Evolutionary conservation across 1,140 invertebrate genomes (phyloP), one percentile per base, ranked within the genome.

Genomic region (Eupeodes corollae): DNA sequence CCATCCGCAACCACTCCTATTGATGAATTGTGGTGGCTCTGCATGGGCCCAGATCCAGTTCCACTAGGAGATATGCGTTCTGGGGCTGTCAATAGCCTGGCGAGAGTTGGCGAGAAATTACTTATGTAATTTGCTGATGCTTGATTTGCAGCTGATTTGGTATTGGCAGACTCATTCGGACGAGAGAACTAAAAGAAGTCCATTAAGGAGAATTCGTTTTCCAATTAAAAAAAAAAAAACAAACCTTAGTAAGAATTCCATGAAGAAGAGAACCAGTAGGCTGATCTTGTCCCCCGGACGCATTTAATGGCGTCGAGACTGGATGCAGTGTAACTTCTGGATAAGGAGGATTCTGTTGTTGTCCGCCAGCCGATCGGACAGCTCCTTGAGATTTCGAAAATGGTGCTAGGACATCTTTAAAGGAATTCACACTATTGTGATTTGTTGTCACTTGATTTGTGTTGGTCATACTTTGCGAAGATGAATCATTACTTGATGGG

Each of bases 311-410:
- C 3, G 60, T 58, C 6, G 61, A 54, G 44, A 86, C 83, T 2
- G 84, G 83, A 60, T 85, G 78, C 11, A 86, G 69, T 2, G 83
- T 85, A 21, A 86, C 84, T 61, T 86, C 83, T 1, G 83, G 83
- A 69, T 84, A 86, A 41, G 82, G 81, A 33, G 82, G 21, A 26
- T 26, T 26, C 34, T 35, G 43, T 45, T 37, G 35, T 16, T 37
- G 13, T 18, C 21, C 14, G 34, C n/a, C 31, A 30, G 13, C 18
- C 18, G 44, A 15, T 26, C 18, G 8, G 34, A 21, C 26, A 34
- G 16, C 26, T 46, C 63, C 76, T 68, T 26, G 21, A 26, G 21
- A 26, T 64, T 82, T 84, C 2, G 83, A 82, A 59, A 85, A 83
- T 57, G 85, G 81, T 5, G 85, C 76, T n/a, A 86, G 70, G 15